These are phyloP conservation scores for Sarotherodon lohbergeri DNA, from an alignment of 2,113 vertebrate genomes.

Conservation along the genomic window DNA sequence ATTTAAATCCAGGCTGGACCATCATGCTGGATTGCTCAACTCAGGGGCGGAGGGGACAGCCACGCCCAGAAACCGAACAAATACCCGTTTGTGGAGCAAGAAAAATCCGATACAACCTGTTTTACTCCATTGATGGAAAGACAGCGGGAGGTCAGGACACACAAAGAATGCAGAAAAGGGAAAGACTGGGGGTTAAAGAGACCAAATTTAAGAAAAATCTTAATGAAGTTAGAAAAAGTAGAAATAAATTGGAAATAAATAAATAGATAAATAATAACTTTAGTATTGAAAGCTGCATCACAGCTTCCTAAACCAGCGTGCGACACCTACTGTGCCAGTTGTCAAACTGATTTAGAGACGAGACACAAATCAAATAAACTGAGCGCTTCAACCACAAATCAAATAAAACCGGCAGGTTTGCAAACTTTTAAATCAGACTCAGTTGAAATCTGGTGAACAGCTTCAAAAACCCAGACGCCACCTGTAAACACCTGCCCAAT, in stretches of 20 bases:
- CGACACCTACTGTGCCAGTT: not conserved
- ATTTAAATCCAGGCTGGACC: not conserved
- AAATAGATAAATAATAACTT: not conserved
- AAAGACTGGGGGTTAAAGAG: not conserved
- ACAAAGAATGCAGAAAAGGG: not conserved
- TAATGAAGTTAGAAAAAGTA: not conserved
- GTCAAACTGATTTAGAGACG: not conserved
- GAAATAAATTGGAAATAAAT: not conserved
- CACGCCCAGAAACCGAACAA: slow-evolving; percentile 30
- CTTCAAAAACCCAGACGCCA: not conserved
- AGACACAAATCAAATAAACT: not conserved
- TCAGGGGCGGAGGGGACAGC: fast-evolving
- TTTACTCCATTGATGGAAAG: not conserved
- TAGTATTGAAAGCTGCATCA: not conserved
- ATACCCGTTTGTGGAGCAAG: not conserved
- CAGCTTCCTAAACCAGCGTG: not conserved
- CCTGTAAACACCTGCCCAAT: not conserved
- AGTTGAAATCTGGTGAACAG: not conserved
- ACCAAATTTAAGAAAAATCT: not conserved
- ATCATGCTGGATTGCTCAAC: not conserved
- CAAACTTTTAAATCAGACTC: not conserved
- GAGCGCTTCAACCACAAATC: not conserved
- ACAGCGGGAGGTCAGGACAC: not conserved
- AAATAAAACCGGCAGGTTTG: not conserved
- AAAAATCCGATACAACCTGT: not conserved